Percentiles rank a stretch among this genome's conserved stretches.
phyloP scores from a whole-genome alignment of 1,140 invertebrate species.

The Rhagoletis pomonella region DNA sequence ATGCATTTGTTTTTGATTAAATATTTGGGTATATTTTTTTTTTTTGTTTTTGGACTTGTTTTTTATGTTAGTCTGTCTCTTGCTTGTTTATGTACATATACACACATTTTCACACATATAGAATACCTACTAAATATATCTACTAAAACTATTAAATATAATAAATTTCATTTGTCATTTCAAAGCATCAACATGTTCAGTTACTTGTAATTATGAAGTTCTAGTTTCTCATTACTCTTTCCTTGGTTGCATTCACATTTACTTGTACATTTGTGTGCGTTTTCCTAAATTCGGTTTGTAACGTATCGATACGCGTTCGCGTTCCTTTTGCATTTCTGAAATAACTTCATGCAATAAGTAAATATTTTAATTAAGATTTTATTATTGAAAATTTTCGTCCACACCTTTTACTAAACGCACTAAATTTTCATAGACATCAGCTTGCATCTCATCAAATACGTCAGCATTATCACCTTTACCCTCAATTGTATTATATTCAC shows the following conservation, averaged over 20 bases:
- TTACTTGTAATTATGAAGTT: too few species aligned
- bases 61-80: too few species aligned
- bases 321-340: conserved; percentile 38
- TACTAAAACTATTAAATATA: too few species aligned
- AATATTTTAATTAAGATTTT: not conserved
- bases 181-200: too few species aligned
- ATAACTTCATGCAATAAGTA: not conserved
- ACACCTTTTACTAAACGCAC: conserved; percentile 15
- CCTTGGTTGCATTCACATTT: not conserved
- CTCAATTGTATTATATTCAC: not conserved
- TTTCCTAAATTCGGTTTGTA: conserved; percentile 43
- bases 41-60: too few species aligned
- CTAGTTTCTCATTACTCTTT: too few species aligned
- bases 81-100: too few species aligned
- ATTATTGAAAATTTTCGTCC: not conserved
- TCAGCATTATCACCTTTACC: not conserved
- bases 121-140: too few species aligned
- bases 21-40: too few species aligned
- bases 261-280: not conserved
- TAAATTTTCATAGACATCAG: conserved; percentile 13
- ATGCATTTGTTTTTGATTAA: too few species aligned
- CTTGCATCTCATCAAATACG: conserved; percentile 28
- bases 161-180: too few species aligned
- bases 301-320: conserved; percentile 8
- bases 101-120: too few species aligned